Evolutionary conservation across 37 sponge, comb jelly and placozoan species (phyloP).

Genomic region (Dysidea cf. avara): DNA sequence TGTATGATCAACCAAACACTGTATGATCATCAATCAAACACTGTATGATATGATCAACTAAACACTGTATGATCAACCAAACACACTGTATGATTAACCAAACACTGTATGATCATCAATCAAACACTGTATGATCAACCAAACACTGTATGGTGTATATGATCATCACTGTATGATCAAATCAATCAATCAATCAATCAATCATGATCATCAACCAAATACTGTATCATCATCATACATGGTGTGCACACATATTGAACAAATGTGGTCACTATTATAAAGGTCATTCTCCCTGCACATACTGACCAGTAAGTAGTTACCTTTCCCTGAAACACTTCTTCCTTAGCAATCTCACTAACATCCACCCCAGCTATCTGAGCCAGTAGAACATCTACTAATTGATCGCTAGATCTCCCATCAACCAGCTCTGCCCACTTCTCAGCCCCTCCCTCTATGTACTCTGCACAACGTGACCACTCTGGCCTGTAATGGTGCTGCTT

Average conservation of each 20-base stretch:
- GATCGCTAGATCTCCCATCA: slow-evolving; percentile 79
- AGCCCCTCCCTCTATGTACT: slow-evolving; percentile 71
- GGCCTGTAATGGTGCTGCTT: slow-evolving; percentile 44
- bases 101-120: too few species aligned
- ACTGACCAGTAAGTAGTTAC: slow-evolving; percentile 18
- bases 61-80: too few species aligned
- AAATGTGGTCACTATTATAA: not conserved
- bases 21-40: too few species aligned
- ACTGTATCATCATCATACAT: not conserved
- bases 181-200: not conserved
- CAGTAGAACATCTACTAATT: slow-evolving; percentile 81
- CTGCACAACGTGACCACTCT: slow-evolving; percentile 83
- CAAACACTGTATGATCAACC: too few species aligned
- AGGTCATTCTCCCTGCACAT: not conserved
- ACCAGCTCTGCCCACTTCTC: slow-evolving; percentile 74
- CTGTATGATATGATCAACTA: too few species aligned
- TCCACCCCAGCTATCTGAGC: slow-evolving; percentile 80
- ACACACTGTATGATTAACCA: too few species aligned
- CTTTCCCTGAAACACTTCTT: slow-evolving; percentile 72
- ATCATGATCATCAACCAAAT: not conserved
- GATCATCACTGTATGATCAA: not conserved
- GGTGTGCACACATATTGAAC: not conserved
- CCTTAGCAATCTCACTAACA: slow-evolving; percentile 45
- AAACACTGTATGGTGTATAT: too few species aligned
- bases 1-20: too few species aligned